Conservation (phyloP, 2,888 invertebrate genomes). For the Branchinecta sandiegonensis region DNA sequence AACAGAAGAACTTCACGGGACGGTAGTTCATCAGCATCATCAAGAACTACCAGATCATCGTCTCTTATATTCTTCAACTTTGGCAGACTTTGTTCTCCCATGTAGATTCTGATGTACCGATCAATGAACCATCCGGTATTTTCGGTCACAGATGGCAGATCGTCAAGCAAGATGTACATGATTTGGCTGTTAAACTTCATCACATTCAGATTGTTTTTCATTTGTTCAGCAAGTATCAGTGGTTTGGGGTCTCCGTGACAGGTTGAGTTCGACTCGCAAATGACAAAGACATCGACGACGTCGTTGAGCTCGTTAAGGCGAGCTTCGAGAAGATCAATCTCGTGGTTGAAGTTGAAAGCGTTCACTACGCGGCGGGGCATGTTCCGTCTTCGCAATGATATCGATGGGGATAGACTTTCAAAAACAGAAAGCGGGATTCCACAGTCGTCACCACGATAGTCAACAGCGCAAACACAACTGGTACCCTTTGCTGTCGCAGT, state of each 20-base stretch:
- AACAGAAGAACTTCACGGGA: conserved; percentile 47
- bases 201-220: not conserved
- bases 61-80: conserved; percentile 25
- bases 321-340: conserved; percentile 37
- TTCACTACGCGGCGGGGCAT: conserved; percentile 38
- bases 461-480: conserved; percentile 18
- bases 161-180: conserved; percentile 24
- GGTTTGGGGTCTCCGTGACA: conserved; percentile 29
- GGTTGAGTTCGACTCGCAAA: conserved; percentile 31
- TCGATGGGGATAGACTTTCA: conserved; percentile 33
- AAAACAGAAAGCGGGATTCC: conserved; percentile 23
- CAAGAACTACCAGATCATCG: conserved; percentile 37
- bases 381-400: conserved; percentile 37
- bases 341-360: conserved; percentile 29
- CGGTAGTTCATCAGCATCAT: conserved; percentile 45
- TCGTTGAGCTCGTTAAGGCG: conserved; percentile 45
- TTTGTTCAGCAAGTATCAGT: conserved; percentile 27
- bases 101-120: conserved; percentile 27
- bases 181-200: conserved; percentile 27
- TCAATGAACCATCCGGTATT: conserved; percentile 31
- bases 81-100: conserved; percentile 26
- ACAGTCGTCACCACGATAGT: conserved; percentile 21
- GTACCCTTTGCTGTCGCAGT: not conserved
- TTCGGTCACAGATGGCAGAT: conserved; percentile 22
- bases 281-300: conserved; percentile 42